Base-by-base conservation (phyloP, 2,797 vertebrate species). In the Nannoperca obscura region DNA sequence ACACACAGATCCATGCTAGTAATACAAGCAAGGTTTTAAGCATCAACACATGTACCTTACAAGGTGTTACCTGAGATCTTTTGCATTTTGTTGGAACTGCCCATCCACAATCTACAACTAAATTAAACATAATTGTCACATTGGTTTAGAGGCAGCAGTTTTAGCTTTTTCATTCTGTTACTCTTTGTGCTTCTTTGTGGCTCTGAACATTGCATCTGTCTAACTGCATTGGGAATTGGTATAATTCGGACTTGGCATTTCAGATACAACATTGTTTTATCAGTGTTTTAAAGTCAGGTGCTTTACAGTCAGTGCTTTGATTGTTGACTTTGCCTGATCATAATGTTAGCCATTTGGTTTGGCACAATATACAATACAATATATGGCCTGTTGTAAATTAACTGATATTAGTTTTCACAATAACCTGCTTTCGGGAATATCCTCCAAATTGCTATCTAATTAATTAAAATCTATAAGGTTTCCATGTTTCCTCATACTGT, bases 401-500 rank as follows among this genome's bases (percentile, higher is more conserved):
- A 60, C 47, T 57, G 12, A 70, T 9, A 55, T 40, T 38, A 63
- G 9, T 4, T 52, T 14, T 46, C 7, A 46, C 17, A 40, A 7
- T 49, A 36, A 13, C 14, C 20, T 30, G 71, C 14, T 58, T 44
- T n/a, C 47, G 40, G 12, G 17, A 53, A 19, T 34, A 40, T 36
- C 24, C 6, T 17, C 69, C 22, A 38, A 5, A 69, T 36, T 42
- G 7, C 44, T 73, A 70, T 47, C 20, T 30, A 49, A 34, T 27
- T 6, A 54, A 15, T 71, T 14, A 22, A 27, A 27, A 8, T 30
- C 52, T 30, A n/a, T 53, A 14, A 7, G 20, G 10, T 64, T 68
- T 42, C 6, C 30, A 7, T 67, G 22, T 57, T 74, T 77, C 32
- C 54, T 58, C 32, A 32, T 42, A 34, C 47, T 83, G 42, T 7